phyloP scores from a whole-genome alignment of 2,888 invertebrate species.

The Scaptomyza parva region DNA sequence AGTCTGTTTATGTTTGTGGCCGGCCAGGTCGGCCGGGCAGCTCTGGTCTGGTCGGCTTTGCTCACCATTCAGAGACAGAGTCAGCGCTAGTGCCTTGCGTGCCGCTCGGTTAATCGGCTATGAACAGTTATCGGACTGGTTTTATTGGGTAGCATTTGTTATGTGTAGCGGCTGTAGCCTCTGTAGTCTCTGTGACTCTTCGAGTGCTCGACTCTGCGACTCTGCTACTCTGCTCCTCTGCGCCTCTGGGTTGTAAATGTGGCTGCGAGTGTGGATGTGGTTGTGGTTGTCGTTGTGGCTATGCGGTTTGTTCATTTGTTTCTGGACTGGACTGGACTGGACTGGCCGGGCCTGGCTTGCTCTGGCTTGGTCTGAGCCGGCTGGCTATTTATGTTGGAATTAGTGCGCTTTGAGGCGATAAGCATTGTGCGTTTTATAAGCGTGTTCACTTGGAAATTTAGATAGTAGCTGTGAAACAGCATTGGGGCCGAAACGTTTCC shows the following conservation, averaged over 20 bases:
- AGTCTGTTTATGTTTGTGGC: slow-evolving; percentile 14
- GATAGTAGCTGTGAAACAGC: slow-evolving; percentile 59
- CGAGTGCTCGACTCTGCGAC: slow-evolving; percentile 2
- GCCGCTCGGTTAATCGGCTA: slow-evolving; percentile 78
- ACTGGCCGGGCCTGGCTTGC: background rate
- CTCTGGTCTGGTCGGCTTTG: slow-evolving; percentile 53
- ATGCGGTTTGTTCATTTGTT: slow-evolving; percentile 20
- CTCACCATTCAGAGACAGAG: slow-evolving; percentile 35
- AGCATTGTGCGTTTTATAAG: slow-evolving; percentile 74
- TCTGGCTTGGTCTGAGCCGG: background rate
- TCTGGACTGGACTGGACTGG: slow-evolving; percentile 1
- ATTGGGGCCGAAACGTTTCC: slow-evolving; percentile 22
- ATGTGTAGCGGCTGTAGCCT: slow-evolving; percentile 55
- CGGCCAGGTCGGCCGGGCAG: slow-evolving; percentile 20
- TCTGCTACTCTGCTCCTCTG: slow-evolving; percentile 2
- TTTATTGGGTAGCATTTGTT: slow-evolving; percentile 73
- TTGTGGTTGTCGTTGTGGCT: slow-evolving; percentile 21
- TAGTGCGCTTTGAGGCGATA: slow-evolving; percentile 75
- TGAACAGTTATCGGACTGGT: slow-evolving; percentile 81
- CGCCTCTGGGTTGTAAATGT: slow-evolving; percentile 1
- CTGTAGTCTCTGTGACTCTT: slow-evolving; percentile 5
- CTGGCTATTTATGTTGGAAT: slow-evolving; percentile 75
- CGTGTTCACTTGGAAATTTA: slow-evolving; percentile 73
- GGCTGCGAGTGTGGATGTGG: slow-evolving; percentile 19
- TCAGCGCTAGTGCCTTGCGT: slow-evolving; percentile 60